Base-by-base conservation (phyloP, 2,888 invertebrate species). In the Danaus chrysippus region DNA sequence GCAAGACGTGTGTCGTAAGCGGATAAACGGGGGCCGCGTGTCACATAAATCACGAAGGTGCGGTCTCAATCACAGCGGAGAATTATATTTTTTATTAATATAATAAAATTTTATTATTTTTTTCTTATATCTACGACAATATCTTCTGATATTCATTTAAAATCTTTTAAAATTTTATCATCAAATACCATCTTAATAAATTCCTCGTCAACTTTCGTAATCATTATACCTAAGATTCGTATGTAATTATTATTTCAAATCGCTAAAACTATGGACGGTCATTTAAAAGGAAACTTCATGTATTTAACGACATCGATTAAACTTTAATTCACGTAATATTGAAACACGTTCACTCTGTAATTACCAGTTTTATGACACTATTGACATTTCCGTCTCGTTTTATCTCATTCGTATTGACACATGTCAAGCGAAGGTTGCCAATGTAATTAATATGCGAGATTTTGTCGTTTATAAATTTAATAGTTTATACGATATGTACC, bases 291-390 rank as follows among this genome's bases (percentile, higher is more conserved):
- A 65, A 65, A 69, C 62, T 64, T 61, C 57, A 71, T 75, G 73
- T 76, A 74, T 74, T 75, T 74, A 80, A 79, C 72, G 78, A 78
- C 81, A 74, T 69, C 80, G 79, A 83, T 83, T 80, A 83, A 83
- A 79, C 79, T 80, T 83, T 76, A 82, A 83, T 83, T 79, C 78
- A 70, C 71, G 79, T 78, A 76, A 83, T 84, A 79, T 83, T 77
- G 81, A 81, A 81, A 78, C 52, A 61, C 62, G 53, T 46, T 23
- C 49, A 34, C 65, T 63, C 65, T 63, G 56, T 76, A 72, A 75
- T 77, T 73, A 74, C 71, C 72, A 62, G 70, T 70, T 69, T 66
- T 62, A 62, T 61, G 65, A 61, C 63, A 63, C 15, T 67, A 67
- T 63, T 60, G 69, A 68, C 67, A 63, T 68, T 70, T 69, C 63